These are phyloP conservation scores for Oophaga pumilio DNA, from an alignment of 2,113 vertebrate genomes.

Conservation along the genomic window DNA sequence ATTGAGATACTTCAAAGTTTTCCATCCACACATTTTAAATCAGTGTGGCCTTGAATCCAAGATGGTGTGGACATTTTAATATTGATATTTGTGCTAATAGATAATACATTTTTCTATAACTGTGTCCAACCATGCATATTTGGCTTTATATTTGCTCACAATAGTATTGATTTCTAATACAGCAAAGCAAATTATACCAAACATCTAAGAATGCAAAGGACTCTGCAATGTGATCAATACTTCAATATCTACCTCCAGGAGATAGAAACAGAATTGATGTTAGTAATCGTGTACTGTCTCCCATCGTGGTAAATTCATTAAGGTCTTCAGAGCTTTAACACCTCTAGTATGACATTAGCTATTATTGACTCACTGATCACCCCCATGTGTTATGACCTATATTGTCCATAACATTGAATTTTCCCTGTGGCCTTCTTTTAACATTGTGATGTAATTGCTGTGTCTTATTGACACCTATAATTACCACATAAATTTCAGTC, in stretches of 20 bases:
- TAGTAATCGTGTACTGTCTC: slow-evolving; percentile 11
- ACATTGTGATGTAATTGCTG: slow-evolving; percentile 18
- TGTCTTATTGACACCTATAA: slow-evolving; percentile 41
- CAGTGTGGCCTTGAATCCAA: neutral
- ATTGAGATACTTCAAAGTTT: neutral
- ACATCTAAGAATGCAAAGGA: neutral
- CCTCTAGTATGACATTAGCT: slow-evolving; percentile 29
- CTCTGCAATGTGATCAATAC: slow-evolving; percentile 14
- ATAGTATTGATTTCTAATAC: neutral
- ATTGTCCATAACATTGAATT: slow-evolving; percentile 20
- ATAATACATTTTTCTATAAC: neutral
- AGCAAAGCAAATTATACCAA: neutral
- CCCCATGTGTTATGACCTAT: slow-evolving; percentile 9
- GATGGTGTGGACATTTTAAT: neutral
- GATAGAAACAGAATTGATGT: slow-evolving; percentile 21
- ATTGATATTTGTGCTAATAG: neutral
- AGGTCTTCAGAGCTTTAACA: slow-evolving; percentile 13
- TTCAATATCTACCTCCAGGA: slow-evolving; percentile 7
- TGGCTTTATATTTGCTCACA: neutral
- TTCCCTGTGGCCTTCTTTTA: slow-evolving; percentile 17
- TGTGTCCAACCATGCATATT: neutral
- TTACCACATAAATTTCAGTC: slow-evolving; percentile 30
- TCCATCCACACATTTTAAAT: neutral
- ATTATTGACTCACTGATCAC: slow-evolving; percentile 3
- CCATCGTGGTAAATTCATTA: slow-evolving; percentile 34